phyloP scores from a whole-genome alignment of 2,113 vertebrate species.

The Ceyx melanurus region DNA sequence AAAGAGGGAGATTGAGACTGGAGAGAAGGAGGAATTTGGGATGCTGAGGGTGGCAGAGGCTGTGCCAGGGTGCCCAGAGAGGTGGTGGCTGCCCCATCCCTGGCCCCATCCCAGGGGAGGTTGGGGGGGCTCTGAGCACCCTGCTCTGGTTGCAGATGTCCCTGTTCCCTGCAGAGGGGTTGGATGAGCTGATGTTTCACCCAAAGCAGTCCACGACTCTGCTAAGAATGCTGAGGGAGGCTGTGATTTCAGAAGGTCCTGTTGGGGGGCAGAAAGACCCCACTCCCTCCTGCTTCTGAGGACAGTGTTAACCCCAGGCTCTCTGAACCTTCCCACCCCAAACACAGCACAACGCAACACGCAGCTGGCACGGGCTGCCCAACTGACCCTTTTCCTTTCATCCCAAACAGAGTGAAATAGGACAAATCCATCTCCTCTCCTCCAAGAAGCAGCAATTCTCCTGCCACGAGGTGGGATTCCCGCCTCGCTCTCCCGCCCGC shows the following conservation, averaged over 20 bases:
- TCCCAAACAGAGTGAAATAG: neutral
- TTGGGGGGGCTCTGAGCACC: neutral
- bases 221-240: neutral
- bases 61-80: neutral
- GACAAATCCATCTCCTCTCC: neutral
- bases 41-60: neutral
- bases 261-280: fast-evolving
- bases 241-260: neutral
- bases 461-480: neutral
- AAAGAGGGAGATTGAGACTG: neutral
- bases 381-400: constrained; percentile 16
- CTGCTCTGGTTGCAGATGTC: neutral
- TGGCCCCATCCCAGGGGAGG: neutral
- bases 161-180: neutral
- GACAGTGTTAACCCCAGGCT: neutral
- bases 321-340: neutral
- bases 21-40: neutral
- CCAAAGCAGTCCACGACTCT: neutral
- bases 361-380: neutral
- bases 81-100: neutral
- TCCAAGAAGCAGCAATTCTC: neutral
- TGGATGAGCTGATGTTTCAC: neutral
- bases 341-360: fast-evolving
- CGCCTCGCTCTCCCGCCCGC: neutral
- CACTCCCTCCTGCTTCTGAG: neutral